Base-by-base conservation (phyloP, 2,797 vertebrate genomes). In the Sebastes oblongus region DNA sequence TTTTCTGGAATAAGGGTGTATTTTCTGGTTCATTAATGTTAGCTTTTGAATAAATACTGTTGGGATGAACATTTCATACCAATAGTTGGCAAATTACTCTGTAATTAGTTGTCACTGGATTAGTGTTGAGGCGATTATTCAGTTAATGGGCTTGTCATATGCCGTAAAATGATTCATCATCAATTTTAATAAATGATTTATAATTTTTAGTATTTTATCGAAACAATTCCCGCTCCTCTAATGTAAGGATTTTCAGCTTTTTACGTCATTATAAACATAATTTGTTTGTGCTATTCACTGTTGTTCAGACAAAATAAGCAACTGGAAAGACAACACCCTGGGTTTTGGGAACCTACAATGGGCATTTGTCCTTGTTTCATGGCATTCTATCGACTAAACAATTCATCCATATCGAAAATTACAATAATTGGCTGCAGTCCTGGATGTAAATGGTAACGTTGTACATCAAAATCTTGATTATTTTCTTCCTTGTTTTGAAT, bases 51-150 rank as follows among this genome's bases (percentile, higher is more conserved):
- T 74, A 52, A 74, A 74, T 58, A 61, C 60, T 54, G 13, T 52
- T 20, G 32, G 52, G 55, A 69, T 61, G 39, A 67, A 39, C 8
- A 76, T 77, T 61, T 30, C n/a, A 30, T 12, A 42, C 22, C 52
- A 70, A 78, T 56, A 70, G 62, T 68, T 67, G 11, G 39, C 12
- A 72, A 73, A 34, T 76, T 20, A 58, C 46, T 65, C 67, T 64
- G 20, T 75, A 36, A 76, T 81, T 67, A 42, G 46, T 67, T 73
- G 50, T 25, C 25, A 39, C 36, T 72, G 71, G 79, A 78, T 82
- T 82, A 75, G 46, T 24, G 22, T 62, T 39, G n/a, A 67, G 72
- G 32, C 22, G 4, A 71, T 74, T 8, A 54, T 72, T 72, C 20
- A 60, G 7, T 79, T 55, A 75, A 74, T 78, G 52, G 52, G 66